A percentile compares a stretch with the other conserved stretches of the same genome.
Conservation (phyloP, 2,888 invertebrate species). For the Agrochola macilenta region DNA sequence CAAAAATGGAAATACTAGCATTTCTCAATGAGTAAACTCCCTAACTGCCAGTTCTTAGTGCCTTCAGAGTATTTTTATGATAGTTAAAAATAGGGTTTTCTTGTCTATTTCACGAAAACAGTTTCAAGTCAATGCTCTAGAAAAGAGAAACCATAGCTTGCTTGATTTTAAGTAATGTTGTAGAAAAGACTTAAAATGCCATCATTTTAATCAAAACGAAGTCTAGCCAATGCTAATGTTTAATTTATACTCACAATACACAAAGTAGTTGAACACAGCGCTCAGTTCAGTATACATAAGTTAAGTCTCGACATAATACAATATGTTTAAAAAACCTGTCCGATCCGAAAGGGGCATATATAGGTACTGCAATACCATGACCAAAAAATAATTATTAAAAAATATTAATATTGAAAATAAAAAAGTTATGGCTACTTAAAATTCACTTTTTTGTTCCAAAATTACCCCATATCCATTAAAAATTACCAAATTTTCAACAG, state of each 20-base stretch:
- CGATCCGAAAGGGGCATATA: no score
- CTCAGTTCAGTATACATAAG: slow-evolving; percentile 43
- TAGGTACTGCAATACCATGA: no score
- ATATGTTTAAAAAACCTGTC: no score
- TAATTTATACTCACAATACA: slow-evolving; percentile 84
- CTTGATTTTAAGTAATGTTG: background rate
- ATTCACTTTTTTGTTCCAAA: no score
- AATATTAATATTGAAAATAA: no score
- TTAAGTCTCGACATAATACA: no score
- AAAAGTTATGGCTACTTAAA: no score
- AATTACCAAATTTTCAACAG: no score
- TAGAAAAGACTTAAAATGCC: background rate
- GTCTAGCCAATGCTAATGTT: background rate
- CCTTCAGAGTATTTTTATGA: no score
- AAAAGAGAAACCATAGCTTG: background rate
- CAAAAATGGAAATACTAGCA: background rate
- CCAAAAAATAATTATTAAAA: no score
- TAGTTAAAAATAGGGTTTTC: no score
- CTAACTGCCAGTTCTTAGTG: background rate
- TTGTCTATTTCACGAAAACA: background rate
- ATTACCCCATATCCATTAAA: no score
- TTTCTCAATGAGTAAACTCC: background rate
- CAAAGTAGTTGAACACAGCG: slow-evolving; percentile 84
- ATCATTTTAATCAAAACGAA: background rate
- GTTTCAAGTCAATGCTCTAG: background rate